Percentiles rank a stretch among this genome's conserved stretches.
These are phyloP conservation scores for Takifugu ocellatus DNA, from an alignment of 2,797 vertebrate genomes.

Conservation along the genomic window DNA sequence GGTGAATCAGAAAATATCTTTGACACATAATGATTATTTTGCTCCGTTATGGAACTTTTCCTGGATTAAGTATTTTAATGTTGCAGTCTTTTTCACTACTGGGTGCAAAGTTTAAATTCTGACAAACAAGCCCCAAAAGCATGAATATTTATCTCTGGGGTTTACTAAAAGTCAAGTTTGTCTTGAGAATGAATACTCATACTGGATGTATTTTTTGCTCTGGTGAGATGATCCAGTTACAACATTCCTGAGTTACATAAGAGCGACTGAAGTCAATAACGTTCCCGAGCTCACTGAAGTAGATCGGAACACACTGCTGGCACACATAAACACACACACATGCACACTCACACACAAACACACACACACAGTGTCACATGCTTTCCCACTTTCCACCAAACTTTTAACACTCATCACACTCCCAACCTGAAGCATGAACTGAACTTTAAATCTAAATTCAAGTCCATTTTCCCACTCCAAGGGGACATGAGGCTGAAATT, in stretches of 20 bases:
- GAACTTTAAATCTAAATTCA: slow-evolving; percentile 33
- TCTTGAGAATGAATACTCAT: neutral
- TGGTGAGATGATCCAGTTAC: slow-evolving; percentile 35
- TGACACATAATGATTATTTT: no score
- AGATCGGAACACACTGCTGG: slow-evolving; percentile 54
- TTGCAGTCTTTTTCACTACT: no score
- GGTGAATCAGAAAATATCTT: no score
- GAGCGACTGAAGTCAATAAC: slow-evolving; percentile 47
- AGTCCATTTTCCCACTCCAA: slow-evolving; percentile 20
- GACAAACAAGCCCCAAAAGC: neutral
- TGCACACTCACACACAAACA: neutral
- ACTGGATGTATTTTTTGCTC: slow-evolving; percentile 21
- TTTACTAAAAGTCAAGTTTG: neutral
- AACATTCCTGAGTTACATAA: slow-evolving; percentile 66
- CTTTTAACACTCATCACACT: slow-evolving; percentile 28
- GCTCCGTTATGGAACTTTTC: no score
- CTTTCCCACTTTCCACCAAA: slow-evolving; percentile 30
- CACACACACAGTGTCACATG: slow-evolving; percentile 37
- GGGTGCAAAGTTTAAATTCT: neutral
- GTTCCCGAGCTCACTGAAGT: slow-evolving; percentile 51
- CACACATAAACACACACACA: slow-evolving; percentile 9
- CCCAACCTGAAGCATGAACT: slow-evolving; percentile 32
- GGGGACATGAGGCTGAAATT: slow-evolving; percentile 6
- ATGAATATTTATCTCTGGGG: neutral
- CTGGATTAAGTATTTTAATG: no score